Evolutionary conservation across 2,113 vertebrate species (phyloP).

Genomic region (Scartelaos histophorus): DNA sequence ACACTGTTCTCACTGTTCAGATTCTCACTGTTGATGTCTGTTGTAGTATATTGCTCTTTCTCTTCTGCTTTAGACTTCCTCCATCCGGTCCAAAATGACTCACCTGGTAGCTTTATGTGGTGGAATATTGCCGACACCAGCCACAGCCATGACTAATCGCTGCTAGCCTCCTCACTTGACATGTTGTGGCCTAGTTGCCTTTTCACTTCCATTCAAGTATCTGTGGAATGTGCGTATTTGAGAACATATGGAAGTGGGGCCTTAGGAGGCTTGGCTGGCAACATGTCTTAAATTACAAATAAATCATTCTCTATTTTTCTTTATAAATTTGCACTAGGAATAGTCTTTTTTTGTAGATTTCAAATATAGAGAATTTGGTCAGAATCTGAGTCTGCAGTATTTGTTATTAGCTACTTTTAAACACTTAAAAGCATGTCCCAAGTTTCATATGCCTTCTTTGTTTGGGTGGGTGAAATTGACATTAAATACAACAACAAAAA

Average conservation of each 20-base stretch:
- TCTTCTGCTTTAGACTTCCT: conserved; percentile 72
- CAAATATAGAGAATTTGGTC: not conserved
- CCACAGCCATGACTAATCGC: conserved; percentile 18
- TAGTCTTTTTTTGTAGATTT: not conserved
- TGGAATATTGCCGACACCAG: conserved; percentile 26
- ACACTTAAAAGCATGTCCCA: not conserved
- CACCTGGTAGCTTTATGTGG: conserved; percentile 38
- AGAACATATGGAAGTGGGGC: conserved; percentile 11
- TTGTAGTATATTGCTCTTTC: conserved; percentile 42
- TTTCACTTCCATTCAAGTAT: conserved; percentile 57
- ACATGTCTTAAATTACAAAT: not conserved
- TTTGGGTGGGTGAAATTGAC: no score
- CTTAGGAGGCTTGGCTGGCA: not conserved
- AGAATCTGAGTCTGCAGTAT: not conserved
- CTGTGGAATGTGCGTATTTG: conserved; percentile 50
- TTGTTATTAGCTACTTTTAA: not conserved
- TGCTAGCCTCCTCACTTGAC: conserved; percentile 23
- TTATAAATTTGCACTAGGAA: not conserved
- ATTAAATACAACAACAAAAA: no score
- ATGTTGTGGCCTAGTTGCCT: conserved; percentile 40
- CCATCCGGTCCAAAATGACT: conserved; percentile 46
- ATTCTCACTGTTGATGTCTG: conserved; percentile 11
- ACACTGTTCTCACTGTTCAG: conserved; percentile 9
- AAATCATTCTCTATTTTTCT: not conserved
- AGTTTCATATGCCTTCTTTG: conserved; percentile 21